Evolutionary conservation across 2,113 vertebrate genomes (phyloP), one percentile per base, ranked within the genome.

Genomic region (Tachysurus fulvidraco): DNA sequence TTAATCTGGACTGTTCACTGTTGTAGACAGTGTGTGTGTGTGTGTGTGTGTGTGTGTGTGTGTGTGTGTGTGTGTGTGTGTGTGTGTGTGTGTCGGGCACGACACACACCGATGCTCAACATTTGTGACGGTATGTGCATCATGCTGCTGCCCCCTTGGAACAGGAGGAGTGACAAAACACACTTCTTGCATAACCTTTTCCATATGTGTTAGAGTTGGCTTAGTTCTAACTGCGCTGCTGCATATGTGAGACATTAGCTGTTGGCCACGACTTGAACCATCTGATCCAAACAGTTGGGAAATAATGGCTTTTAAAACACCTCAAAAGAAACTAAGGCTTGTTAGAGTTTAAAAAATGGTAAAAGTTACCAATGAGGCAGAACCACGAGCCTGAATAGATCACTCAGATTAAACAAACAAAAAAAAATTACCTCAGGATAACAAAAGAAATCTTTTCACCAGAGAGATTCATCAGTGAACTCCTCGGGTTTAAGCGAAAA

Each of bases 151-250:
- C 67, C 85, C 85, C 79, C 44, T 59, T 86, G 85, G 19, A 79
- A 82, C 85, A 86, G 85, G 79, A 82, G 85, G 85, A 69, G 85
- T 86, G 85, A 86, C 67, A 67, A 74, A 82, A 86, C 79, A 86
- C 85, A 82, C 67, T 86, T 86, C 79, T 86, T 86, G 36, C 79
- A 76, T 73, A 86, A 86, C 79, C 85, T 86, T 86, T 86, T 86
- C 85, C 85, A 86, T 86, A 86, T 86, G 85, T 86, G 85, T 82
- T 82, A 36, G 67, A 73, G 16, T 73, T 86, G 85, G 54, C 55
- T 81, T 55, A 25, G 59, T 60, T 74, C 79, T 73, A 74, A 86
- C 85, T 83, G 79, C 50, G 67, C 85, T 74, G 85, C 79, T 82
- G 85, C 79, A 86, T 82, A 82, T 86, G 85, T 82, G 85, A 86